Conservation (phyloP, 2,113 vertebrate genomes). For the Amblyornis subalaris region DNA sequence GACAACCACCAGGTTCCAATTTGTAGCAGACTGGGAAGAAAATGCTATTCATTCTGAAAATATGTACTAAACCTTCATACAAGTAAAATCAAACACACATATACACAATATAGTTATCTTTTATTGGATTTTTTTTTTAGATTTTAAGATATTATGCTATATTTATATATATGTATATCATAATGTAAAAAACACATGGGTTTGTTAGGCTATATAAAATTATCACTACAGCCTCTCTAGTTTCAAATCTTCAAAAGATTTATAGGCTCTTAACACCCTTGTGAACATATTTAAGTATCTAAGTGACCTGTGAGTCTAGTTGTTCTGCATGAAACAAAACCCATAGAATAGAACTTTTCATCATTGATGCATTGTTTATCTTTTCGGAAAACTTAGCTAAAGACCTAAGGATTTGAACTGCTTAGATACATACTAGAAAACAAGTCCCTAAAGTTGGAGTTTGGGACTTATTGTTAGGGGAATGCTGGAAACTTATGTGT, state of each 20-base stretch:
- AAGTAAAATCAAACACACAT: background rate
- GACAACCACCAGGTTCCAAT: background rate
- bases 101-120: background rate
- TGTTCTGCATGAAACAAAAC: background rate
- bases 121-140: background rate
- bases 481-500: background rate
- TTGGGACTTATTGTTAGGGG: background rate
- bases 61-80: background rate
- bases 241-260: background rate
- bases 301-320: background rate
- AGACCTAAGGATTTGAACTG: background rate
- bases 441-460: background rate
- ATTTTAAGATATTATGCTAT: background rate
- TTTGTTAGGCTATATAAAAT: background rate
- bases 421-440: background rate
- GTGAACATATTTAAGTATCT: background rate
- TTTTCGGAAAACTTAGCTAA: background rate
- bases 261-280: background rate
- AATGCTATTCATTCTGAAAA: background rate
- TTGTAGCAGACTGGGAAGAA: background rate
- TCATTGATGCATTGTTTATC: background rate
- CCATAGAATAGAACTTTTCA: background rate
- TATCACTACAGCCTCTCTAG: background rate
- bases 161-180: background rate
- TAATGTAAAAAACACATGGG: background rate